Percentiles rank a stretch among this genome's conserved stretches.
Evolutionary conservation across 2,888 invertebrate species (phyloP).

Genomic region (Tipula helvola): DNA sequence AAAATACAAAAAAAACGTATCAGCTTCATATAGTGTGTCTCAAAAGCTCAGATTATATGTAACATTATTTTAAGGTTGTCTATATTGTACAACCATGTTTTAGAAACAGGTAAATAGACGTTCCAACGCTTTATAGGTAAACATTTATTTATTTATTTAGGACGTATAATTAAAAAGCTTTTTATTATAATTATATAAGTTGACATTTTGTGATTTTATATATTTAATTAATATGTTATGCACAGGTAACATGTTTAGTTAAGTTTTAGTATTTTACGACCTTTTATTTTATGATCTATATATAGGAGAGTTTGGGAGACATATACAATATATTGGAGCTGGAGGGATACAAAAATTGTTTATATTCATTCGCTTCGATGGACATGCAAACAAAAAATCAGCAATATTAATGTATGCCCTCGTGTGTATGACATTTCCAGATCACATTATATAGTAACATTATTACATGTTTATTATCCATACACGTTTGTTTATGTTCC

Average conservation of each 20-base stretch:
- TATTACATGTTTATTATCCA: not conserved
- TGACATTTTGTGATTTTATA: not conserved
- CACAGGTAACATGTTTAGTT: not conserved
- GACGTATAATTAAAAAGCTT: not conserved
- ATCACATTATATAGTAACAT: not conserved
- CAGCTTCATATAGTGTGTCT: not conserved
- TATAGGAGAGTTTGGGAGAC: too few species aligned
- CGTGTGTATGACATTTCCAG: not conserved
- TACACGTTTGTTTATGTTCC: not conserved
- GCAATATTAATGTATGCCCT: not conserved
- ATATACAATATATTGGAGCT: not conserved
- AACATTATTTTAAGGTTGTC: not conserved
- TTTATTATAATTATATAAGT: not conserved
- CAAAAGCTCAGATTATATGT: not conserved
- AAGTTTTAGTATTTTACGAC: not conserved
- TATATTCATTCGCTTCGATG: not conserved
- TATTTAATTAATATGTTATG: not conserved
- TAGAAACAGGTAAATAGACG: not conserved
- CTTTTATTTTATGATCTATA: not conserved
- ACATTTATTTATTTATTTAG: not conserved
- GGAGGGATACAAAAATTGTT: not conserved
- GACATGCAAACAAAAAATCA: not conserved
- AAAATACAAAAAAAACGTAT: not conserved
- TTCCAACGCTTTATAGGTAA: not conserved
- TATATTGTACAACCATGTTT: not conserved